A percentile compares a stretch with the other conserved stretches of the same genome.
phyloP scores from a whole-genome alignment of 2,113 vertebrate species.

The Trogon surrucura region DNA sequence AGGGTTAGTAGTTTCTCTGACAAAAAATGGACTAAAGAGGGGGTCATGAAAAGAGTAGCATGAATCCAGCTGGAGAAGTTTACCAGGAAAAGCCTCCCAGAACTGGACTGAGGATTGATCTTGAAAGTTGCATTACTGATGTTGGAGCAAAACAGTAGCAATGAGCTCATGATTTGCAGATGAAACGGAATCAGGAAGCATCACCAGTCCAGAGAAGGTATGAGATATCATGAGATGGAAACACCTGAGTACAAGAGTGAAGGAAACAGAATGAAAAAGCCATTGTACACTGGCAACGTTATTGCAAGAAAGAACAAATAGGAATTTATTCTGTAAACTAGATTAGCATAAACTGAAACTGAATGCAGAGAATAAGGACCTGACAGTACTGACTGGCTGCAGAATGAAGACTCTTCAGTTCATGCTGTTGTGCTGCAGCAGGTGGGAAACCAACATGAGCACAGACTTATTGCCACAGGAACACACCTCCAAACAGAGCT shows the following conservation, averaged over 20 bases:
- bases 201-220: neutral
- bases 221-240: neutral
- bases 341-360: neutral
- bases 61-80: neutral
- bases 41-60: neutral
- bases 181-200: neutral
- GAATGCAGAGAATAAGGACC: neutral
- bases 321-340: neutral
- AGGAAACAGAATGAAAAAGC: neutral
- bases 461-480: neutral
- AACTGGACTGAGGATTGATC: neutral
- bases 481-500: accelerated
- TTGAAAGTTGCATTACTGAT: neutral
- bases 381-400: neutral
- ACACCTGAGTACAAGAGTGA: neutral
- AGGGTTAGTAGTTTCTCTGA: neutral
- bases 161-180: neutral
- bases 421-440: neutral
- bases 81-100: neutral
- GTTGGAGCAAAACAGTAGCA: neutral
- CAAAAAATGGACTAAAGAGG: neutral
- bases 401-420: neutral
- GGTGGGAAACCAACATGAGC: neutral
- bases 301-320: neutral
- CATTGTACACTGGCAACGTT: neutral